Percentiles rank a stretch among this genome's conserved stretches.
Evolutionary conservation across 1,140 invertebrate species (phyloP).

Genomic region (Meloidogyne chitwoodi): DNA sequence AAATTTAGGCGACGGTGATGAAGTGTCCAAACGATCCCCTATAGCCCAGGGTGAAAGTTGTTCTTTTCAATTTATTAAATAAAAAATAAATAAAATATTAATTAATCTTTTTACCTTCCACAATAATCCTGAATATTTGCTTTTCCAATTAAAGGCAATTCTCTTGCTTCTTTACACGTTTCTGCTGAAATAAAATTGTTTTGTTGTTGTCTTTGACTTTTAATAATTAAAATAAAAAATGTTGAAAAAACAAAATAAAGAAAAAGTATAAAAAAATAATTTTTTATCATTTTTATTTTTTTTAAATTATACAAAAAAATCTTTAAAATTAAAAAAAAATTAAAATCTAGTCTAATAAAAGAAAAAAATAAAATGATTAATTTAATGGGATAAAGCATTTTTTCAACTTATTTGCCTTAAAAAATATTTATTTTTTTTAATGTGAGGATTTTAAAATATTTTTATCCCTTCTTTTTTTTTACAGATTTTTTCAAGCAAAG

Average conservation of each 20-base stretch:
- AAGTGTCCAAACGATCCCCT: too few relatives aligned
- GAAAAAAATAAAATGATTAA: neutral
- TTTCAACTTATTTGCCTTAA: neutral
- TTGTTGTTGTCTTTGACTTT: neutral
- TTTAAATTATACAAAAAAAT: too few relatives aligned
- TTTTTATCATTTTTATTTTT: too few relatives aligned
- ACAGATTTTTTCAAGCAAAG: neutral
- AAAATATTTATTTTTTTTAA: neutral
- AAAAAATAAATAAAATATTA: too few relatives aligned
- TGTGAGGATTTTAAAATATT: neutral
- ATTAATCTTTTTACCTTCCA: neutral
- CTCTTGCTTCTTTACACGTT: conserved; percentile 5
- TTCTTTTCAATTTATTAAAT: too few relatives aligned
- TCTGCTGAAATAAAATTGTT: neutral
- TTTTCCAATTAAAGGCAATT: conserved; percentile 21
- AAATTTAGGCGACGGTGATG: neutral
- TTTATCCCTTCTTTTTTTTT: neutral
- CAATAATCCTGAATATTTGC: conserved; percentile 17
- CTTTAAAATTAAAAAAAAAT: too few relatives aligned
- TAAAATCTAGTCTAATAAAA: neutral
- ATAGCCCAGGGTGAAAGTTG: too few relatives aligned
- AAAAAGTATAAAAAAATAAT: neutral
- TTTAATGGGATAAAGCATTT: neutral
- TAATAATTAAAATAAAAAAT: neutral
- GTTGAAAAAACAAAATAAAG: neutral